phyloP scores from a whole-genome alignment of 1,140 invertebrate species.

The Zaprionus inermis region DNA sequence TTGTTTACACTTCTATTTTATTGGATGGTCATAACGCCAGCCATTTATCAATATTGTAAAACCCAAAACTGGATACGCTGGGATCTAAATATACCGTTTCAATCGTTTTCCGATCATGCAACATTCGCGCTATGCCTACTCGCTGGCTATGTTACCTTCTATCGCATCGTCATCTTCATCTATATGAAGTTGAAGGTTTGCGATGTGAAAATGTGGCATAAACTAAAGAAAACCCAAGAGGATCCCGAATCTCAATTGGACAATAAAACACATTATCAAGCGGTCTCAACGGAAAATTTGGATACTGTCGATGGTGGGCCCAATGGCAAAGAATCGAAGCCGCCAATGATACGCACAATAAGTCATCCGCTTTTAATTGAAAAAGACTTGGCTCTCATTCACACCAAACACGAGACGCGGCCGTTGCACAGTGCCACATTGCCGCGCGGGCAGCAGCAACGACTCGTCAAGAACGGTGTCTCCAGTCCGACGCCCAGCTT shows the following conservation, averaged over 20 bases:
- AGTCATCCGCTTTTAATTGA: slow-evolving; percentile 67
- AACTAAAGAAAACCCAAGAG: slow-evolving; percentile 58
- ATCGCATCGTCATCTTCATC: slow-evolving; percentile 64
- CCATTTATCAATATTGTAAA: slow-evolving; percentile 63
- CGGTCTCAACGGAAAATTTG: slow-evolving; percentile 63
- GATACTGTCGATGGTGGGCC: slow-evolving; percentile 54
- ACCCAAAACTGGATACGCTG: slow-evolving; percentile 46
- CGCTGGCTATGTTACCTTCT: slow-evolving; percentile 60
- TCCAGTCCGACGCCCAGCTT: slow-evolving; percentile 63
- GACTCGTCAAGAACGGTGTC: slow-evolving; percentile 24
- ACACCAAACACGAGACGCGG: slow-evolving; percentile 68
- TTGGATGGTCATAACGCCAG: slow-evolving; percentile 64
- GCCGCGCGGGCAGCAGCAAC: slow-evolving; percentile 46
- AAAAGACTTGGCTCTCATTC: slow-evolving; percentile 64
- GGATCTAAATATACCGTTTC: slow-evolving; percentile 55
- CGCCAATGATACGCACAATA: slow-evolving; percentile 66
- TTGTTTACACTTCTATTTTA: slow-evolving; percentile 68
- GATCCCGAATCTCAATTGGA: slow-evolving; percentile 58
- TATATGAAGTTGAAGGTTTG: slow-evolving; percentile 72
- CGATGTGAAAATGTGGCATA: slow-evolving; percentile 68
- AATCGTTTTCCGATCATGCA: slow-evolving; percentile 56
- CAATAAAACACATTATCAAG: slow-evolving; percentile 64
- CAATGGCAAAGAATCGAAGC: slow-evolving; percentile 19
- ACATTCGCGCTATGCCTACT: slow-evolving; percentile 57
- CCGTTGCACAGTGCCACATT: slow-evolving; percentile 56